phyloP scores from a whole-genome alignment of 2,888 invertebrate genomes.

The Chymomyza amoena region DNA sequence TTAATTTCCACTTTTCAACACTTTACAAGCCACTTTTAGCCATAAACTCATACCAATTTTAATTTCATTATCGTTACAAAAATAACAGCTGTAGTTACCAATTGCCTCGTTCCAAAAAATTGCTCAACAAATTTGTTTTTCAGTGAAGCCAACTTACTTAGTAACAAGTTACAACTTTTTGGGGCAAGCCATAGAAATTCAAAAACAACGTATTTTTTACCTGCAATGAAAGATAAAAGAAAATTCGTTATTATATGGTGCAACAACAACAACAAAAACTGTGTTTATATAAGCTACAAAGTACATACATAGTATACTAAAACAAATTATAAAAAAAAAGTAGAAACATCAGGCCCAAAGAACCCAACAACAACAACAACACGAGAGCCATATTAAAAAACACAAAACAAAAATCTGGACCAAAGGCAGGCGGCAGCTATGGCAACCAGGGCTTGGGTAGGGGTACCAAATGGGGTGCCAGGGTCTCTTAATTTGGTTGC shows the following conservation, averaged over 20 bases:
- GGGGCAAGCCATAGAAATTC: constrained; percentile 6
- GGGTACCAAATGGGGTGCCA: constrained; percentile 18
- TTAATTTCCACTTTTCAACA: neutral
- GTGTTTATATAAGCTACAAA: constrained; percentile 32
- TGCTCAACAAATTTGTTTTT: neutral
- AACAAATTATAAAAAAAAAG: neutral
- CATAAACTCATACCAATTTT: neutral
- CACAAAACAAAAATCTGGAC: constrained; percentile 5
- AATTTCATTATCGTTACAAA: neutral
- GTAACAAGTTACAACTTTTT: neutral
- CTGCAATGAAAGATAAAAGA: constrained; percentile 44
- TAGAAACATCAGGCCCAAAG: neutral
- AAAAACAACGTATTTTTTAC: constrained; percentile 26
- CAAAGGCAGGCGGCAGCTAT: neutral
- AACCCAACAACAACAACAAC: constrained; percentile 21
- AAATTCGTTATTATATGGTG: constrained; percentile 11
- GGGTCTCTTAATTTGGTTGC: constrained; percentile 44
- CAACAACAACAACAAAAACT: neutral
- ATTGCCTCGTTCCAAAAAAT: neutral
- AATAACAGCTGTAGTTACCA: neutral
- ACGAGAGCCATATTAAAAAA: constrained; percentile 60
- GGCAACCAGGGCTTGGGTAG: neutral
- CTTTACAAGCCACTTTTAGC: neutral
- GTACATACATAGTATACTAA: constrained; percentile 22
- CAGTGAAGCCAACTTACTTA: neutral